A percentile compares a stretch with the other conserved stretches of the same genome.
These are phyloP conservation scores for Cossypha heuglini DNA, from an alignment of 2,797 vertebrate genomes.

Conservation along the genomic window DNA sequence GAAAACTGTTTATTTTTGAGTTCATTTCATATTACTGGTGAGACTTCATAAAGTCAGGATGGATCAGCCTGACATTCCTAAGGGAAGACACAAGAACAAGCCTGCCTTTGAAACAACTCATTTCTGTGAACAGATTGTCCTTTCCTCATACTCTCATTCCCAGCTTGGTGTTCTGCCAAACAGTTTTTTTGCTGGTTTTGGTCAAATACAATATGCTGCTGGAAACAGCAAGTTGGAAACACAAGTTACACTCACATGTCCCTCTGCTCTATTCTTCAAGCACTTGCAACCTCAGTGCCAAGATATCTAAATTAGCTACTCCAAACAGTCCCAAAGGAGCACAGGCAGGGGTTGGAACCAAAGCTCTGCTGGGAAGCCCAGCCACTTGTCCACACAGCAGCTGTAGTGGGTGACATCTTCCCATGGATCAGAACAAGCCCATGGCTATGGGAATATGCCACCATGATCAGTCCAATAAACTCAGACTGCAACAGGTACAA, in stretches of 20 bases:
- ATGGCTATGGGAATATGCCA: not conserved
- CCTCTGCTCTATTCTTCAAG: conserved; percentile 55
- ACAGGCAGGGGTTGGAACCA: not conserved
- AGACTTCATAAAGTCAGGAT: conserved; percentile 3
- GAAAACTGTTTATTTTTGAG: not conserved
- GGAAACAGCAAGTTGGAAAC: conserved; percentile 74
- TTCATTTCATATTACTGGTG: not conserved
- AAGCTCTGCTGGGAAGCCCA: not conserved
- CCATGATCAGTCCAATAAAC: not conserved
- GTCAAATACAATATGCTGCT: conserved; percentile 72
- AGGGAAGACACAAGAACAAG: conserved; percentile 25
- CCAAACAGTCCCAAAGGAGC: conserved; percentile 1
- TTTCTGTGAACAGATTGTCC: conserved; percentile 65
- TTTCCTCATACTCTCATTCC: conserved; percentile 62
- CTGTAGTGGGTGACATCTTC: fast-evolving
- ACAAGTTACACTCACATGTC: conserved; percentile 75
- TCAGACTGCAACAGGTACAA: not conserved
- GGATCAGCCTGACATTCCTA: conserved; percentile 2
- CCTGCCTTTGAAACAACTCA: conserved; percentile 11
- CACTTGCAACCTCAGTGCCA: conserved; percentile 26
- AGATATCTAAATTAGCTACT: conserved; percentile 14
- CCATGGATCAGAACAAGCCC: not conserved
- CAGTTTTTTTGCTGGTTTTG: conserved; percentile 56
- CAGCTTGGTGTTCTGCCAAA: conserved; percentile 76
- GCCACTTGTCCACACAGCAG: not conserved